phyloP scores from a whole-genome alignment of 1,140 invertebrate species.

The Drosophila rhopaloa region DNA sequence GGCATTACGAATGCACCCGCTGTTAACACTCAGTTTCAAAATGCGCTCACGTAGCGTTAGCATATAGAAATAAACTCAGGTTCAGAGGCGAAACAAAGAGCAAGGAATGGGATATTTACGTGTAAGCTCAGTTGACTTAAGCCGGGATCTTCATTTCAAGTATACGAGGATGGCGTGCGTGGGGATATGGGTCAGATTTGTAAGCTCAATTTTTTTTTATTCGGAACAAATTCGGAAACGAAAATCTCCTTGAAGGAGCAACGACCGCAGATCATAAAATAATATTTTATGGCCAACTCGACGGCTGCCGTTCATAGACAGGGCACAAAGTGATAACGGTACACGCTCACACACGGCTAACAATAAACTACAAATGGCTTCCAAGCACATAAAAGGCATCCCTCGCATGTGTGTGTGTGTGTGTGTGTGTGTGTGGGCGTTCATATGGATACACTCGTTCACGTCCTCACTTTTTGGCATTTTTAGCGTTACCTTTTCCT shows the following conservation, averaged over 20 bases:
- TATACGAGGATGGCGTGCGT: neutral
- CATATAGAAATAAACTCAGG: conserved; percentile 43
- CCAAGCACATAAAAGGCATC: conserved; percentile 63
- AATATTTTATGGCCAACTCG: conserved; percentile 58
- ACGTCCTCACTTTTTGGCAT: conserved; percentile 65
- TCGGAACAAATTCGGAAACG: conserved; percentile 53
- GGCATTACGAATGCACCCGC: conserved; percentile 24
- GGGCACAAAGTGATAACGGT: conserved; percentile 49
- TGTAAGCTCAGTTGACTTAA: conserved; percentile 51
- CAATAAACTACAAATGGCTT: conserved; percentile 72
- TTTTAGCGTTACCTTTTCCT: conserved; percentile 60
- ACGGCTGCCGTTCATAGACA: conserved; percentile 47
- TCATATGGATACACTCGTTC: conserved; percentile 26
- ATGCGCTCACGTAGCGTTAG: conserved; percentile 42
- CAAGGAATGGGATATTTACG: conserved; percentile 36
- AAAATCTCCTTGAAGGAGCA: conserved; percentile 31
- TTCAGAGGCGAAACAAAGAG: neutral
- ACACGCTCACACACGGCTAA: conserved; percentile 29
- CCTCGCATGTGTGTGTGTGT: conserved; percentile 15
- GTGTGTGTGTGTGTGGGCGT: conserved; percentile 7
- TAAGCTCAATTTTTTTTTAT: conserved; percentile 13
- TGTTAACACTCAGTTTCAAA: conserved; percentile 43
- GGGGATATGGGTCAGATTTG: conserved; percentile 44
- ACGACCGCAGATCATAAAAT: conserved; percentile 66
- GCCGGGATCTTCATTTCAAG: conserved; percentile 43